These are phyloP conservation scores for Pteria penguin DNA, from an alignment of 2,888 invertebrate species.

Conservation along the genomic window DNA sequence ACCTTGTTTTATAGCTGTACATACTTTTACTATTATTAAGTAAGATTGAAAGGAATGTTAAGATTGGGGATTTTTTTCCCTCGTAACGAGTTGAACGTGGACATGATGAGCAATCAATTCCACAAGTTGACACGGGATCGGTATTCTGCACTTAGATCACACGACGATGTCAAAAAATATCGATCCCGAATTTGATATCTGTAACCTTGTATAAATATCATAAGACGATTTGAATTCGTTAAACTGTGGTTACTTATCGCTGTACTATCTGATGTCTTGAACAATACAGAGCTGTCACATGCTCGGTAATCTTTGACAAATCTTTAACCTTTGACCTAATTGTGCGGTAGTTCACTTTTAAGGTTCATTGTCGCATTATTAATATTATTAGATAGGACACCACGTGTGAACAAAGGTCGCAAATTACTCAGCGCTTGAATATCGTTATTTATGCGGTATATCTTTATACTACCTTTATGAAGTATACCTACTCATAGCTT, in stretches of 20 bases:
- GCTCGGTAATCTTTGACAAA: background rate
- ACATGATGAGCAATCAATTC: no score
- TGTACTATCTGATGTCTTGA: background rate
- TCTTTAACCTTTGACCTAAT: background rate
- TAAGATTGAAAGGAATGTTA: no score
- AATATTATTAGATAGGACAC: background rate
- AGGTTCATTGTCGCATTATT: background rate
- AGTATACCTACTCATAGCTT: no score
- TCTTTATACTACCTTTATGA: no score
- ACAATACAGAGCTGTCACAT: background rate
- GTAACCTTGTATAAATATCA: background rate
- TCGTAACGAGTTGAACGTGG: no score
- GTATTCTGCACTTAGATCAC: background rate
- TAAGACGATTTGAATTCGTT: background rate
- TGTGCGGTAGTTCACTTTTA: background rate
- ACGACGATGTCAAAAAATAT: background rate
- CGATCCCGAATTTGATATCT: background rate
- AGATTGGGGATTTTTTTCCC: no score
- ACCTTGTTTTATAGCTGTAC: no score
- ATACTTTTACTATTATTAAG: no score
- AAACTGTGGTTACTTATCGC: background rate
- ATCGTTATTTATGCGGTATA: no score
- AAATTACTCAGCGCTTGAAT: background rate
- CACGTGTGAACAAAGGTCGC: background rate
- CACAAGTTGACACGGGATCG: background rate